Evolutionary conservation across 1,140 invertebrate species (phyloP).

Genomic region (Tetramorium alpestre): DNA sequence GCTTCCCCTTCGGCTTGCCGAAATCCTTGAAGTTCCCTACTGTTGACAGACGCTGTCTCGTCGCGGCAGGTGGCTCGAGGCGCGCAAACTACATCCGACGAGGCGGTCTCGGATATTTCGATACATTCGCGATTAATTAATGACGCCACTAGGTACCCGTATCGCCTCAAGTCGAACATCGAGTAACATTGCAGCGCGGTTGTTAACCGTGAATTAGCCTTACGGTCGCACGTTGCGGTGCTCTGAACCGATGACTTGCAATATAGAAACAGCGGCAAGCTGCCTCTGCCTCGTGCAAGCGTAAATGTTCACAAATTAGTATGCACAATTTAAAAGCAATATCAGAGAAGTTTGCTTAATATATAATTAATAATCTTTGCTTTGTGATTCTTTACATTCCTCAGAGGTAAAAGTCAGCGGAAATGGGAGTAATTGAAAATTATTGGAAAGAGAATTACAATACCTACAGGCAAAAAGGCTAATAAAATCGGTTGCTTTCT

Average conservation of each 20-base stretch:
- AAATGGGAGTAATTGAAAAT: conserved; percentile 7
- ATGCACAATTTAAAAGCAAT: not conserved
- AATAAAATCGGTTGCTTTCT: conserved; percentile 11
- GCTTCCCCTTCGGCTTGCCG: conserved; percentile 65
- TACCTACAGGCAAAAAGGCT: not conserved
- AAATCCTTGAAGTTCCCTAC: conserved; percentile 67
- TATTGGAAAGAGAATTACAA: conserved; percentile 21
- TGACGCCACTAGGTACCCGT: conserved; percentile 56
- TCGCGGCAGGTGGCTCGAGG: conserved; percentile 62
- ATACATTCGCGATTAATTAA: conserved; percentile 73
- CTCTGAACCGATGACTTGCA: not conserved
- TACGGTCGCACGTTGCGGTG: conserved; percentile 26
- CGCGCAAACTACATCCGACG: conserved; percentile 70
- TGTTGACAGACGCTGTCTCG: conserved; percentile 70
- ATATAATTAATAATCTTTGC: not conserved
- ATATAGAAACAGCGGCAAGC: not conserved
- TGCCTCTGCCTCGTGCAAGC: not conserved
- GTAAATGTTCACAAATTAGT: conserved; percentile 8
- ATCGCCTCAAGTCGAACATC: conserved; percentile 51
- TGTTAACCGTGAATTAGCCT: conserved; percentile 46
- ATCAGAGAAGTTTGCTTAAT: not conserved
- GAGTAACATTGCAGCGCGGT: conserved; percentile 23
- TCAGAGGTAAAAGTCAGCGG: not conserved
- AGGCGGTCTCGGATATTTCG: conserved; percentile 70
- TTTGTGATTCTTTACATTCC: conserved; percentile 11